These are phyloP conservation scores for Microplitis demolitor DNA, from an alignment of 1,140 invertebrate genomes.

Conservation along the genomic window DNA sequence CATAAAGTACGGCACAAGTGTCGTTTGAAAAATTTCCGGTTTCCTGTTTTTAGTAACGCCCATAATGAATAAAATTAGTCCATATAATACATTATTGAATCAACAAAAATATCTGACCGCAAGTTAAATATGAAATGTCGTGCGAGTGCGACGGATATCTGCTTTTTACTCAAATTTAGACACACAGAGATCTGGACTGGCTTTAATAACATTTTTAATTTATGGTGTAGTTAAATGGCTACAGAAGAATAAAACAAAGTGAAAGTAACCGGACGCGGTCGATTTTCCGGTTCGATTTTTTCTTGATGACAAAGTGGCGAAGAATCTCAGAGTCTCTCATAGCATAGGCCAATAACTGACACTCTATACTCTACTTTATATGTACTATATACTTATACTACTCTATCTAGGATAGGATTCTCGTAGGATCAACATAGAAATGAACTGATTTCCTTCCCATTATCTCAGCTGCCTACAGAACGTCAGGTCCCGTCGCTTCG, in stretches of 20 bases:
- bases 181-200: too few species aligned
- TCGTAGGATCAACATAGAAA: conserved; percentile 62
- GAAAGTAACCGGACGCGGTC: conserved; percentile 30
- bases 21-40: conserved; percentile 17
- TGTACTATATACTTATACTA: conserved; percentile 14
- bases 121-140: not conserved
- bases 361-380: too few species aligned
- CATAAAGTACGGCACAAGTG: not conserved
- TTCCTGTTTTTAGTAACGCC: conserved; percentile 22
- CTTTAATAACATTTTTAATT: too few species aligned
- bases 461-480: conserved; percentile 46
- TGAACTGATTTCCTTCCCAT: conserved; percentile 63
- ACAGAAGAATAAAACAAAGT: too few species aligned
- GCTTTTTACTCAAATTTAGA: too few species aligned
- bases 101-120: not conserved
- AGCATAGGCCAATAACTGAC: not conserved
- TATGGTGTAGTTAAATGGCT: too few species aligned
- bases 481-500: not conserved
- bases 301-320: conserved; percentile 44
- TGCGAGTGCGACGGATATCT: too few species aligned
- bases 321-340: not conserved
- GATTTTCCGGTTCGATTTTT: conserved; percentile 55
- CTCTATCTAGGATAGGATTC: conserved; percentile 25
- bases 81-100: too few species aligned
- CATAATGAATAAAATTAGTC: not conserved